Evolutionary conservation across 2,888 invertebrate species (phyloP), one percentile per base, ranked within the genome.

Genomic region (Proisotoma minuta): DNA sequence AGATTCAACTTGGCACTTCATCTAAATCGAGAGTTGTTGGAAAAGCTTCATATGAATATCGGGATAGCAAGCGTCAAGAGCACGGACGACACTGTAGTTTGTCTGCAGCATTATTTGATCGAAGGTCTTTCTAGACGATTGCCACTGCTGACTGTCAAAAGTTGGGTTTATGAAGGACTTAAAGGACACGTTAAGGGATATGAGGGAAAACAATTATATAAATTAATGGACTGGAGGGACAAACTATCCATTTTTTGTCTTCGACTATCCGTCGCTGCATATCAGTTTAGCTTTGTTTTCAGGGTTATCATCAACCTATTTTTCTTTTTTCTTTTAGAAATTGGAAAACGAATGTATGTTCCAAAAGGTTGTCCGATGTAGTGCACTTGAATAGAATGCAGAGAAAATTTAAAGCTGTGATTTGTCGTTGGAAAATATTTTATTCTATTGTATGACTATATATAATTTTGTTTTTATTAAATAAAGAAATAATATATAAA

Each of bases 11-110:
- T 71, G 39, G 69, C 66, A 20, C 53, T 71, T 0, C 28, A 68
- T 40, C 66, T 57, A 2, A 62, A 68, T 59, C 51, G 49, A 1
- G 52, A 52, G 18, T 34, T 71, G 47, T 67, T 51, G 23, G 49
- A 59, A 2, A 67, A 57, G 51, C n/a, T 71, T 5, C 68, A 61
- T 43, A 23, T 28, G 0, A 61, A 69, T 39, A 34, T 71, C 27
- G 66, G 63, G 5, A 24, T 71, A 15, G 64, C 54, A n/a, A 69
- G 69, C 47, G 51, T 71, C 20, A 67, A 71, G 48, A 62, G 57
- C 2, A 59, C 62, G 47, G 71, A 71, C 51, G 59, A 60, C 28
- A 60, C 62, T 15, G 69, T 69, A 20, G 27, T 71, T 10, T 54
- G 64, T 10, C 53, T 71, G 1, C 71, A 69, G 57, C 56, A 59